These are phyloP conservation scores for Cyrtonyx montezumae DNA, from an alignment of 2,113 vertebrate species.

Conservation along the genomic window DNA sequence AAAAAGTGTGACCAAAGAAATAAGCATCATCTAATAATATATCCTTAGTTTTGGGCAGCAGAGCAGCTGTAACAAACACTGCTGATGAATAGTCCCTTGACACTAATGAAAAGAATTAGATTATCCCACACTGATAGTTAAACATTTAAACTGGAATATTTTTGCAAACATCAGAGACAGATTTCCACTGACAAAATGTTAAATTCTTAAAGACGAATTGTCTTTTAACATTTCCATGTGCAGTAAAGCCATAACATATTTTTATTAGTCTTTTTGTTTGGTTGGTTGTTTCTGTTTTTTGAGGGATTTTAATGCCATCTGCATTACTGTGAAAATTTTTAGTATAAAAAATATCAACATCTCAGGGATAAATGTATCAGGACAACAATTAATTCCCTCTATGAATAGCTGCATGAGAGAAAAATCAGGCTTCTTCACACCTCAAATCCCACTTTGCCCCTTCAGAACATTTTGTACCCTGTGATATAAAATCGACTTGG, in stretches of 20 bases:
- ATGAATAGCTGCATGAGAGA: neutral
- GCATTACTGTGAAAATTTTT: neutral
- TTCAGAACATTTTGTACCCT: neutral
- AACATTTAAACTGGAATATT: neutral
- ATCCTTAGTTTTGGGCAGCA: neutral
- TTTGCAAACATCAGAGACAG: neutral
- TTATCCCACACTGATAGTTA: neutral
- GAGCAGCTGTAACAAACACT: neutral
- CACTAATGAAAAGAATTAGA: neutral
- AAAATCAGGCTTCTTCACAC: neutral
- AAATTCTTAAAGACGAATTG: neutral
- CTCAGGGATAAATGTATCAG: neutral
- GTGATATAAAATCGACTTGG: neutral
- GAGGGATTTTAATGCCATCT: neutral
- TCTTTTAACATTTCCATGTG: neutral
- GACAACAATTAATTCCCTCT: neutral
- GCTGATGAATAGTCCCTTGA: neutral
- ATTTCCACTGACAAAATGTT: neutral
- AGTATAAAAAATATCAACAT: neutral
- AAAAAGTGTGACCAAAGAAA: neutral
- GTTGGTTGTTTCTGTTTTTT: neutral
- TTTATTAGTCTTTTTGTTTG: neutral
- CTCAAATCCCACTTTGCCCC: neutral
- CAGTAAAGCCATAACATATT: neutral
- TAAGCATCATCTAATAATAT: neutral